Base-by-base conservation (phyloP, 2,113 vertebrate species). In the Chaetodon trifascialis region DNA sequence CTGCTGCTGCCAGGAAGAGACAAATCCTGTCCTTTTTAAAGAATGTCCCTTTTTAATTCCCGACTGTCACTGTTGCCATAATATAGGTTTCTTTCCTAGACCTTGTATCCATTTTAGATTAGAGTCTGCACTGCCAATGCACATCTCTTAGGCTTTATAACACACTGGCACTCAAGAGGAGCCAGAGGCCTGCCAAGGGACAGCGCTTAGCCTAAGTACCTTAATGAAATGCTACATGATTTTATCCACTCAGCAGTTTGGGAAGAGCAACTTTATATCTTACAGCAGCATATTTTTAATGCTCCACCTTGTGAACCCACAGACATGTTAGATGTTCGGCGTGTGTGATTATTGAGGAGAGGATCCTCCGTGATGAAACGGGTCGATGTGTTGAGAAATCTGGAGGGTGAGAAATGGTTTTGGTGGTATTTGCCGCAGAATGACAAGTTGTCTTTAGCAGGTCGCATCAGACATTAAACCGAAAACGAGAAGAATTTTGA, bases 211-310 rank as follows among this genome's bases (percentile, higher is more conserved):
- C 80, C 85, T 74, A 81, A 91, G 89, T 88, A 85, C 90, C 86
- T 82, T 93, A 90, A 92, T 94, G 88, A 92, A 92, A 92, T 80
- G 85, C 79, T 56, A 69, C 69, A 73, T 47, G 78, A 79, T 91
- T 94, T 79, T 78, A 87, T 80, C 89, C 85, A 86, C 86, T 93
- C 93, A 93, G 92, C 90, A 91, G 68, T 91, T 92, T 82, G 23
- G 34, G 73, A 72, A 72, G 80, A 91, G 69, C 83, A 80, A 90
- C 87, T 91, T 92, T 86, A 84, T 83, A 58, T 88, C 86, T 88
- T 75, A 74, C 59, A 64, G 88, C 79, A 88, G 87, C 86, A 87
- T 76, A 86, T 90, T 85, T 86, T 79, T 81, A 76, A 81, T 75
- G 74, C 47, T 54, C 44, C 54, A 60, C 67, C 77, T 75, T 21